Conservation (phyloP, 2,888 invertebrate species). For the Hecatera dysodea region DNA sequence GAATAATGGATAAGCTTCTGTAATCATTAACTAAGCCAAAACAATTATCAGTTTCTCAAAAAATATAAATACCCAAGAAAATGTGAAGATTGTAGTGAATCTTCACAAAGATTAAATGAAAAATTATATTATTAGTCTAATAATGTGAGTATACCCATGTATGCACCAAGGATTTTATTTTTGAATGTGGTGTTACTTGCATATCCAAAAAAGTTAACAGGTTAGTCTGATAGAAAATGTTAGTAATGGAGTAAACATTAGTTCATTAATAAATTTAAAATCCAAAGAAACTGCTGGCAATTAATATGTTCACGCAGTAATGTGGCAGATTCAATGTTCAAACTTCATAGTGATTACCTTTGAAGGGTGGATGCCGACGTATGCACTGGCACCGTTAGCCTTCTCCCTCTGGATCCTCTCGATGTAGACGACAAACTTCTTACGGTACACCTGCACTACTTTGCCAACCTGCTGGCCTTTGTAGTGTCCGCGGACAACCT, state of each 20-base stretch:
- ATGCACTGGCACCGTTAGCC: conserved; percentile 99
- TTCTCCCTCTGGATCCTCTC: conserved; percentile 99
- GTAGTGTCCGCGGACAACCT: conserved; percentile 99
- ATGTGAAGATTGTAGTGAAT: too few relatives aligned
- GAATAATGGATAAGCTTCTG: background rate
- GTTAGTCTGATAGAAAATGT: background rate
- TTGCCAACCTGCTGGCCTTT: conserved; percentile 99
- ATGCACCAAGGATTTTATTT: background rate
- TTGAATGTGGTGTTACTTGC: background rate
- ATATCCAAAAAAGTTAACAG: too few relatives aligned
- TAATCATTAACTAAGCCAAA: background rate
- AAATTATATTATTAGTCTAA: background rate
- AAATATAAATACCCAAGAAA: background rate
- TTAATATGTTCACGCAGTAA: background rate
- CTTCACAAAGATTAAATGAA: background rate
- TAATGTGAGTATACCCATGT: background rate
- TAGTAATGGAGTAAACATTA: background rate
- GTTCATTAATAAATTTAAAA: background rate
- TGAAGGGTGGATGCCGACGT: conserved; percentile 99
- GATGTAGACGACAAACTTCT: conserved; percentile 99
- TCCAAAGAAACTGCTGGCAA: background rate
- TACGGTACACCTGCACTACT: conserved; percentile 99
- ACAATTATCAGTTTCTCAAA: background rate
- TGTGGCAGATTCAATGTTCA: background rate
- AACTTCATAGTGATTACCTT: conserved; percentile 92